Percentiles rank a stretch among this genome's conserved stretches.
phyloP scores from a whole-genome alignment of 2,113 vertebrate species.

The Cariama cristata region DNA sequence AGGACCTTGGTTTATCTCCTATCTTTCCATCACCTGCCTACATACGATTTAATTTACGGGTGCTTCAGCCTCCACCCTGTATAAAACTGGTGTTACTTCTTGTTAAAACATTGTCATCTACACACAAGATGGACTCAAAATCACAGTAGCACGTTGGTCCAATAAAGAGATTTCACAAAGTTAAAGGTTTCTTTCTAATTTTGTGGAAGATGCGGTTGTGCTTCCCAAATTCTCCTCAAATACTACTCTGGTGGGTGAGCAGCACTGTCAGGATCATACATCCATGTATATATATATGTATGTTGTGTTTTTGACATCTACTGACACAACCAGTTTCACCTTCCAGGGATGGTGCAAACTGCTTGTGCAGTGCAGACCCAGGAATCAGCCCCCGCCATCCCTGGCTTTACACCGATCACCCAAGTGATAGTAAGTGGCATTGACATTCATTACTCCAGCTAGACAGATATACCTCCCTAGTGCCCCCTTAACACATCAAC shows the following conservation, averaged over 20 bases:
- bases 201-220: rapidly evolving
- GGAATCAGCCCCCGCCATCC: background rate
- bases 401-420: background rate
- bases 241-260: background rate
- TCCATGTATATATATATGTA: rapidly evolving
- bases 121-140: background rate
- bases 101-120: background rate
- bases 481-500: background rate
- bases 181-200: background rate
- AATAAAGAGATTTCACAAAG: background rate
- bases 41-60: background rate
- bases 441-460: background rate
- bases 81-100: background rate
- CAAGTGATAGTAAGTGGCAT: background rate
- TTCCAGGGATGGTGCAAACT: background rate
- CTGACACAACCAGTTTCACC: background rate
- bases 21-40: background rate
- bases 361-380: background rate
- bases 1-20: background rate
- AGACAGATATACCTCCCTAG: background rate
- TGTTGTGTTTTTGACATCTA: background rate
- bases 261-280: background rate
- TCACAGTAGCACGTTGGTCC: background rate
- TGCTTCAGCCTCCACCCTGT: background rate
- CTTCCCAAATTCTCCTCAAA: background rate